A percentile compares a stretch with the other conserved stretches of the same genome.
Evolutionary conservation across 2,888 invertebrate species (phyloP).

Genomic region (Pogonocherus hispidulus): DNA sequence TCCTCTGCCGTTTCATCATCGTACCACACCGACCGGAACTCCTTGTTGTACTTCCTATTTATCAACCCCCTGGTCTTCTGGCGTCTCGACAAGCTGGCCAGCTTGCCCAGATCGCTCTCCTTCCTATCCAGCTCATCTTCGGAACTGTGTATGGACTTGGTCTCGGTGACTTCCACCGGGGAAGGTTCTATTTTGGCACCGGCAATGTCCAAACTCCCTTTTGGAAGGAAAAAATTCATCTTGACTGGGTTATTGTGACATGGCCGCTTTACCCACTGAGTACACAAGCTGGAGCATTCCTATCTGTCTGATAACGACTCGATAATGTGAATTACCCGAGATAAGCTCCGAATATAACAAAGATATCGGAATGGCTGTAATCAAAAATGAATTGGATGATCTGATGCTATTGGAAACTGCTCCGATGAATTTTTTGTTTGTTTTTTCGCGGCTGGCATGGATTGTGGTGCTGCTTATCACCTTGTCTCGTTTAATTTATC

Average conservation of each 20-base stretch:
- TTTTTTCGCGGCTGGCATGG: neutral
- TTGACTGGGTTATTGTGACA: neutral
- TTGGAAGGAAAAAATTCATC: slow-evolving; percentile 24
- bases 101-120: neutral
- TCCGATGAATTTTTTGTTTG: neutral
- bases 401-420: too few relatives aligned
- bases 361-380: neutral
- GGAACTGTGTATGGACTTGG: slow-evolving; percentile 12
- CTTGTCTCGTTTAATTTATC: too few relatives aligned
- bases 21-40: slow-evolving; percentile 44
- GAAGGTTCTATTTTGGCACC: neutral
- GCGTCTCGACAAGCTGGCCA: slow-evolving; percentile 12
- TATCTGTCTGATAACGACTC: slow-evolving; percentile 6
- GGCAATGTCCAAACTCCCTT: slow-evolving; percentile 6
- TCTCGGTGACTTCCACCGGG: neutral
- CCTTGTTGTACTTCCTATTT: slow-evolving; percentile 36
- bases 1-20: slow-evolving; percentile 29
- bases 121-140: slow-evolving; percentile 8
- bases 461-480: too few relatives aligned
- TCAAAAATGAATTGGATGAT: neutral
- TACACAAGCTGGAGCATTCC: neutral
- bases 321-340: slow-evolving; percentile 4
- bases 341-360: neutral
- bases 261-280: neutral
- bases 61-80: neutral